These are phyloP conservation scores for Diarsia mendica DNA, from an alignment of 2,888 invertebrate genomes.

Conservation along the genomic window DNA sequence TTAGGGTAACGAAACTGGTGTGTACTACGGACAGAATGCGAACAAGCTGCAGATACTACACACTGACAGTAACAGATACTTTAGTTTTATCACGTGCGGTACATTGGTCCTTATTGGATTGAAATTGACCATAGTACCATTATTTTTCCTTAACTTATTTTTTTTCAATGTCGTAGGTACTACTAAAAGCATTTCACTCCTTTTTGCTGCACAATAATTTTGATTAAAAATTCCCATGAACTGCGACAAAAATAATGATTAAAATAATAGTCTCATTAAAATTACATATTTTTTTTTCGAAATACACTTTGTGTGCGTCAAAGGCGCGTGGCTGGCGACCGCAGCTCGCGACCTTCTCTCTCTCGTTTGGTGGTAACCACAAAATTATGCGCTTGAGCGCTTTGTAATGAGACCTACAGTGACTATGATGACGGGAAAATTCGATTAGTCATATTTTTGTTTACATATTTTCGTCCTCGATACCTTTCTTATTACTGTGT, in stretches of 20 bases:
- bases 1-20: too few species aligned
- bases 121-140: not conserved
- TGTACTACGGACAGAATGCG: too few species aligned
- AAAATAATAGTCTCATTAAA: conserved; percentile 64
- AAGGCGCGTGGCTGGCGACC: conserved; percentile 78
- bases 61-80: not conserved
- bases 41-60: not conserved
- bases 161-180: not conserved
- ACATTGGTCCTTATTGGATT: too few species aligned
- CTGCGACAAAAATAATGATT: conserved; percentile 37
- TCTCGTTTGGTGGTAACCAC: conserved; percentile 84
- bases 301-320: conserved; percentile 64
- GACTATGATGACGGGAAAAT: conserved; percentile 42
- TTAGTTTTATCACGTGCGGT: too few species aligned
- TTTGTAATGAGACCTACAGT: conserved; percentile 79
- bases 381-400: conserved; percentile 87
- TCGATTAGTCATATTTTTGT: conserved; percentile 7
- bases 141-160: not conserved
- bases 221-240: conserved; percentile 10
- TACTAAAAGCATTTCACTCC: not conserved
- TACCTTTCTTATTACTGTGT: not conserved
- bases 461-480: not conserved
- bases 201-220: conserved; percentile 6
- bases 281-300: conserved; percentile 45
- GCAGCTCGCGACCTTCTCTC: conserved; percentile 77